A percentile compares a stretch with the other conserved stretches of the same genome.
These are phyloP conservation scores for Erpetoichthys calabaricus DNA, from an alignment of 2,797 vertebrate genomes.

Conservation along the genomic window DNA sequence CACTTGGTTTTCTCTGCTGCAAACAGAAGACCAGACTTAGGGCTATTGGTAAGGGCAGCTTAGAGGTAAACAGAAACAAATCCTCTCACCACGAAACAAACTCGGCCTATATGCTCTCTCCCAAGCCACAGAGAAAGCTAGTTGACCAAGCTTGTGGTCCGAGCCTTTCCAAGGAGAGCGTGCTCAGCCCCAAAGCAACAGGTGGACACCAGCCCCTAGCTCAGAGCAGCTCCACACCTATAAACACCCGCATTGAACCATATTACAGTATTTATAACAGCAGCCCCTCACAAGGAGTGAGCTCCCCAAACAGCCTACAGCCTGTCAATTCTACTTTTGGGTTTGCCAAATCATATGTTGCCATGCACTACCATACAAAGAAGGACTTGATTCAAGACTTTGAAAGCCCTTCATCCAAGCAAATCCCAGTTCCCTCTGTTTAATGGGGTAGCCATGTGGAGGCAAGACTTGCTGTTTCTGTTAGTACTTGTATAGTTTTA, in stretches of 20 bases:
- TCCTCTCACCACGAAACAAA: slow-evolving; percentile 96
- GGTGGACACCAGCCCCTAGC: slow-evolving; percentile 57
- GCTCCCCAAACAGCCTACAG: slow-evolving; percentile 67
- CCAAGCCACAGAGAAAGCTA: slow-evolving; percentile 76
- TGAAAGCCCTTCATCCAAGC: slow-evolving; percentile 60
- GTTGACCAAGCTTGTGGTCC: slow-evolving; percentile 84
- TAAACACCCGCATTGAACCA: slow-evolving; percentile 89
- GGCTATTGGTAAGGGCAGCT: slow-evolving; percentile 79
- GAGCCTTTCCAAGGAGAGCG: slow-evolving; percentile 73
- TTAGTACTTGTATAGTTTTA: not conserved
- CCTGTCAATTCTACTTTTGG: slow-evolving; percentile 59
- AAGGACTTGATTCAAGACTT: slow-evolving; percentile 61
- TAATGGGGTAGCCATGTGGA: slow-evolving; percentile 26
- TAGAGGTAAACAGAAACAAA: slow-evolving; percentile 90
- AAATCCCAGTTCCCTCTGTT: slow-evolving; percentile 77
- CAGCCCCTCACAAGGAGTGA: slow-evolving; percentile 63
- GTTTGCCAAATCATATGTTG: slow-evolving; percentile 71
- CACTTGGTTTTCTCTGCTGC: slow-evolving; percentile 68
- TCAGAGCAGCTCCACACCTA: slow-evolving; percentile 80
- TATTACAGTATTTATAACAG: slow-evolving; percentile 95
- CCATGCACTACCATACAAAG: slow-evolving; percentile 75
- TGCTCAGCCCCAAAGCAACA: slow-evolving; percentile 61
- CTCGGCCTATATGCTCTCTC: slow-evolving; percentile 82
- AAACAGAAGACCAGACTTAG: slow-evolving; percentile 82
- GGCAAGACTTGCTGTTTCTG: slow-evolving; percentile 9